These are phyloP conservation scores for Pyrochroa serraticornis DNA, from an alignment of 2,888 invertebrate genomes.

Conservation along the genomic window DNA sequence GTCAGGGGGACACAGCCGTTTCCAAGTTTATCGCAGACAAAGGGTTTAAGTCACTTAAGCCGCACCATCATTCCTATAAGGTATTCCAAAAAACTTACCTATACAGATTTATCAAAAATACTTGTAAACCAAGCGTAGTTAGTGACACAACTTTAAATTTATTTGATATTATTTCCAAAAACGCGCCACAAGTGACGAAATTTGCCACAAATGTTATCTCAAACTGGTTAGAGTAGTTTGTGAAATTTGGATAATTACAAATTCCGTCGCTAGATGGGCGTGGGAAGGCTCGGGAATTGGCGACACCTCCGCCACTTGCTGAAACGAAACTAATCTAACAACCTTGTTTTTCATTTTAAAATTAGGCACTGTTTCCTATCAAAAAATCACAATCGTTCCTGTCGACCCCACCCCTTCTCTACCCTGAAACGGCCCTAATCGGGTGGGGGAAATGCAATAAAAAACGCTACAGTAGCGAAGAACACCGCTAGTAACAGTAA, in stretches of 20 bases:
- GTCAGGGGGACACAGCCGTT: too few relatives aligned
- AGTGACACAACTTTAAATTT: too few relatives aligned
- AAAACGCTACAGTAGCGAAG: constrained; percentile 58
- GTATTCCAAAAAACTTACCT: not conserved
- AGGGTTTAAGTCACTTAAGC: constrained; percentile 6
- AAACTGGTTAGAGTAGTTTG: not conserved
- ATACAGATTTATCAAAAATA: constrained; percentile 26
- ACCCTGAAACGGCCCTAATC: constrained; percentile 41
- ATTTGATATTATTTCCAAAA: too few relatives aligned
- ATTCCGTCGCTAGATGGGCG: not conserved
- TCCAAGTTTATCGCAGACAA: constrained; percentile 5
- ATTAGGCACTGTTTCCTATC: not conserved
- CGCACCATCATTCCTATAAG: constrained; percentile 2
- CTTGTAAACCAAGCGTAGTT: constrained; percentile 1
- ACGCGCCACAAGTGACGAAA: too few relatives aligned
- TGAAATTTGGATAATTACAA: not conserved
- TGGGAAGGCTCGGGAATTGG: too few relatives aligned
- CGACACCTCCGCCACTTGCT: too few relatives aligned
- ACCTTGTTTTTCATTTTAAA: not conserved
- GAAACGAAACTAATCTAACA: constrained; percentile 1
- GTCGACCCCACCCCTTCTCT: not conserved
- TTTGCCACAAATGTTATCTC: not conserved
- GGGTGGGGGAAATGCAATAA: constrained; percentile 60
- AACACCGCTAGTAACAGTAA: constrained; percentile 57
- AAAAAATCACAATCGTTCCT: not conserved